Evolutionary conservation across 2,888 invertebrate species (phyloP).

Genomic region (Drosophila nigritarsus): DNA sequence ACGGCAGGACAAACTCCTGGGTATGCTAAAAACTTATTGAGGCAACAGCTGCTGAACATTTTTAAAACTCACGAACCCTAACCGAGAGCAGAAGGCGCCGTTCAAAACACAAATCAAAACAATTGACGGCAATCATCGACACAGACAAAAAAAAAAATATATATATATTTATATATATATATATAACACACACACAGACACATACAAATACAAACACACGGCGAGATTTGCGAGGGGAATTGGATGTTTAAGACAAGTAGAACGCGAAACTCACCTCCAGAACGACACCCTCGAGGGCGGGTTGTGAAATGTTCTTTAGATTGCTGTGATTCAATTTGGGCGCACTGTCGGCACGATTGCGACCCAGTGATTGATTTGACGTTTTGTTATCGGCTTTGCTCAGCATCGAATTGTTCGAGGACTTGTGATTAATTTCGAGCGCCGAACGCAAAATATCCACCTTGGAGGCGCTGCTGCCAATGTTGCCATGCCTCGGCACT

Average conservation of each 20-base stretch:
- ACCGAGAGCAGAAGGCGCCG: slow-evolving; percentile 25
- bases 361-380: slow-evolving; percentile 87
- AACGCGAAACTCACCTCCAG: slow-evolving; percentile 86
- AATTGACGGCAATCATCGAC: slow-evolving; percentile 81
- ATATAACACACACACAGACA: background rate
- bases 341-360: slow-evolving; percentile 87
- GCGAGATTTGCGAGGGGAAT: slow-evolving; percentile 7
- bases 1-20: slow-evolving; percentile 35
- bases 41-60: slow-evolving; percentile 66
- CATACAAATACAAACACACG: slow-evolving; percentile 2
- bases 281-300: slow-evolving; percentile 86
- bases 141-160: slow-evolving; percentile 13
- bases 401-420: slow-evolving; percentile 86
- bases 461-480: slow-evolving; percentile 86
- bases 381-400: slow-evolving; percentile 86
- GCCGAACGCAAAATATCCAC: slow-evolving; percentile 90
- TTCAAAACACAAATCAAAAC: slow-evolving; percentile 69
- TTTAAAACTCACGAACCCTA: slow-evolving; percentile 34
- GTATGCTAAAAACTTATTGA: slow-evolving; percentile 76
- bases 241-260: slow-evolving; percentile 12
- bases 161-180: background rate
- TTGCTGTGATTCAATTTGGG: slow-evolving; percentile 87
- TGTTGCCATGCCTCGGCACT: slow-evolving; percentile 77
- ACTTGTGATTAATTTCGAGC: slow-evolving; percentile 88
- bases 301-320: slow-evolving; percentile 88